A percentile compares a stretch with the other conserved stretches of the same genome.
These are phyloP conservation scores for Avahi laniger DNA, from an alignment of 2,797 vertebrate species.

Conservation along the genomic window DNA sequence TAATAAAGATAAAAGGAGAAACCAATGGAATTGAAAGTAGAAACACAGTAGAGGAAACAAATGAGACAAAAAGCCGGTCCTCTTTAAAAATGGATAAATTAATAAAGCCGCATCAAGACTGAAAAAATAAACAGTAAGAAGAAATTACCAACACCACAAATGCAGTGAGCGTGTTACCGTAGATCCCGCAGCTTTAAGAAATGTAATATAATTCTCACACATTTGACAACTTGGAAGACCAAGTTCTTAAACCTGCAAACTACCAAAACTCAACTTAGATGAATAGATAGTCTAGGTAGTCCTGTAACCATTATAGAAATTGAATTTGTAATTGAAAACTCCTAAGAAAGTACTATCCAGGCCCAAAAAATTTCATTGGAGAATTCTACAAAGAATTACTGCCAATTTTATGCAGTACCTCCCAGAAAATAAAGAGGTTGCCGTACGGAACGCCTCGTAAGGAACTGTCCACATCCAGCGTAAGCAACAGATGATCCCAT, in stretches of 20 bases:
- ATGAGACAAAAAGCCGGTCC: background rate
- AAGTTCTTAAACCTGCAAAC: background rate
- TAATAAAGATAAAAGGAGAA: background rate
- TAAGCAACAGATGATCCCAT: too few species aligned
- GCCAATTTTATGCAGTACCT: background rate
- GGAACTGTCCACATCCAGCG: too few species aligned
- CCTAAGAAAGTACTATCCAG: background rate
- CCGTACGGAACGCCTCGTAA: too few species aligned
- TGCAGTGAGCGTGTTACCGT: fast-evolving
- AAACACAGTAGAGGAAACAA: background rate
- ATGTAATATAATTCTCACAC: fast-evolving
- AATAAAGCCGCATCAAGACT: background rate
- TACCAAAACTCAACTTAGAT: background rate
- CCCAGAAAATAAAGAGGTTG: background rate
- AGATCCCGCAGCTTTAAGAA: background rate
- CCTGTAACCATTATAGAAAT: background rate
- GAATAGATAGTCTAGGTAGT: background rate
- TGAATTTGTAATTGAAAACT: background rate
- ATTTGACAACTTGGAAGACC: fast-evolving
- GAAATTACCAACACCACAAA: fast-evolving
- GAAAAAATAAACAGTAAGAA: background rate
- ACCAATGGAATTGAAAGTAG: background rate
- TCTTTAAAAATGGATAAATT: background rate
- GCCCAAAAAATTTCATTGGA: background rate
- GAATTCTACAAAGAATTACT: background rate